Evolutionary conservation across 2,113 vertebrate species (phyloP), one percentile per base, ranked within the genome.

Genomic region (Eublepharis macularius): DNA sequence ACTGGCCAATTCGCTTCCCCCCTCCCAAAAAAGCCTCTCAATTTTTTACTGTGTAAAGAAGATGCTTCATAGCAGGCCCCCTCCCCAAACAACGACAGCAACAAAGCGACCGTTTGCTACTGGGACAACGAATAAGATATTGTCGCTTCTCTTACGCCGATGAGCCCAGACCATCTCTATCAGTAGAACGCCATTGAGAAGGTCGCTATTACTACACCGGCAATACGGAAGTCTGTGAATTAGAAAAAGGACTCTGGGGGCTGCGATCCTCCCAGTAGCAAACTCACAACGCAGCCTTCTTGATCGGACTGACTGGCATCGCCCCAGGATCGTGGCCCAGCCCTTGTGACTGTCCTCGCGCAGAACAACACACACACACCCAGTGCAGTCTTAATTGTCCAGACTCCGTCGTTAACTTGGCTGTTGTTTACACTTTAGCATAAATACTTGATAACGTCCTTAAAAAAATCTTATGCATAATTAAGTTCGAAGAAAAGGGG

Each of bases 301-400:
- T 24, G 65, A 9, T 47, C 1, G 3, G 16, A 14, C 29, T 57
- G 7, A 9, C 16, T 16, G 49, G 19, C 19, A 2, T 43, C 6
- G 9, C 13, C 11, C 49, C 41, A 63, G 36, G 43, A 34, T 8
- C 57, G 47, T 5, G 21, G 11, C 26, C 36, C 45, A 66, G 9
- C 8, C 39, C 3, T 26, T 69, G n/a, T n/a, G n/a, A n/a, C n/a
- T 34, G 11, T 47, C 45, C 24, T 10, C 7, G 8, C 8, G 26
- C 21, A 8, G 24, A 14, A 85, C 60, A 84, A 95, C 92, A 94
- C 78, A 90, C 90, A 88, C 85, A 89, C 92, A 89, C 51, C n/a
- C 6, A 49, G 51, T 49, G 8, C 65, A 89, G 78, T 89, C 86
- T 66, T 90, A 91, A 92, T 90, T 90, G 94, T 92, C 89, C 94